Evolutionary conservation across 2,797 vertebrate species (phyloP), one percentile per base, ranked within the genome.

Genomic region (Aphelocoma californica): DNA sequence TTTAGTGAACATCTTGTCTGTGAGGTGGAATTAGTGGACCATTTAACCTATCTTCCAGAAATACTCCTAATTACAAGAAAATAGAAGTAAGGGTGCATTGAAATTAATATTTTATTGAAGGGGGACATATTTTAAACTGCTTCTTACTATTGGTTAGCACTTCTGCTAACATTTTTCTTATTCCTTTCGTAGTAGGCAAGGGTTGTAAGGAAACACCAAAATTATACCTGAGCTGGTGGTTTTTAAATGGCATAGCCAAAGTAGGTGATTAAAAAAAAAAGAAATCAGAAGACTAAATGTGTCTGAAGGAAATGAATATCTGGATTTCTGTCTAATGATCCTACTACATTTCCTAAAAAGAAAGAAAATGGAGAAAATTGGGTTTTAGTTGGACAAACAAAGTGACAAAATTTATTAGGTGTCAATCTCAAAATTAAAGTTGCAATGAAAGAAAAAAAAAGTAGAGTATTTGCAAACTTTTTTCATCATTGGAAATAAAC

Each of bases 201-300:
- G 8, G 10, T 81, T 96, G 32, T 36, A 89, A 80, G n/a, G 50
- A 24, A 72, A 88, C 58, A 21, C 45, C 28, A 75, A 77, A 74
- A 74, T 81, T 24, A 1, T 44, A 57, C 57, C 47, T 83, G 19
- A 32, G 71, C 51, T 61, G 38, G n/a, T 62, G 50, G 53, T 88
- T 80, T 90, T 95, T 90, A 82, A 86, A 42, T 75, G 32, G 47
- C 24, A 81, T 92, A 86, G n/a, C 82, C 53, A 75, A 56, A 88
- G 32, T 31, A 85, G 62, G 15, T 67, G 12, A 85, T 61, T 86
- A 50, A 62, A 6, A 31, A 34, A 38, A 40, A 18, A 12, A 2
- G 3, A 25, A 44, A 53, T 48, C 84, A 54, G 64, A 83, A 80
- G 54, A 86, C 38, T 75, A 42, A 65, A n/a, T 73, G 31, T 81